phyloP scores from a whole-genome alignment of 2,113 vertebrate species.

The Raphicerus campestris region DNA sequence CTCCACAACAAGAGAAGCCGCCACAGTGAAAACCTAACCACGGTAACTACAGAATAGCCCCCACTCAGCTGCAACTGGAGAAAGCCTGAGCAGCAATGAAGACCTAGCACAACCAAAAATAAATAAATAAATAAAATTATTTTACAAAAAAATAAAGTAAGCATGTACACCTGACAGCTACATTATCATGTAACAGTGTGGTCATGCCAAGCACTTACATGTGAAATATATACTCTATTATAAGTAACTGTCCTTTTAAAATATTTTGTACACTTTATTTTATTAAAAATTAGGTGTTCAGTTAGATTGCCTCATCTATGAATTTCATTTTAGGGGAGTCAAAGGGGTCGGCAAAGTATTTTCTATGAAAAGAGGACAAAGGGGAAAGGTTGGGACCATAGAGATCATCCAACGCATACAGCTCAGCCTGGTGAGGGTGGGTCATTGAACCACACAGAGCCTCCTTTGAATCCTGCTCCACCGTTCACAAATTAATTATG shows the following conservation, averaged over 20 bases:
- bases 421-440: background rate
- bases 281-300: background rate
- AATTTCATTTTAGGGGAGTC: background rate
- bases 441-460: background rate
- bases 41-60: background rate
- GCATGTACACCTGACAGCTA: background rate
- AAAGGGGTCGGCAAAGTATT: background rate
- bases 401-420: fast-evolving
- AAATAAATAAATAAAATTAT: background rate
- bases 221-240: background rate
- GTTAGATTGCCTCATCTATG: background rate
- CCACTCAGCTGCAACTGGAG: background rate
- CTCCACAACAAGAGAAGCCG: background rate
- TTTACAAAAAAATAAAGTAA: background rate
- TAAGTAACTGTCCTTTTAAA: background rate
- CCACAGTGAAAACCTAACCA: background rate
- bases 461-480: background rate
- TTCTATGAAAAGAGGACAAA: background rate
- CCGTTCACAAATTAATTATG: background rate
- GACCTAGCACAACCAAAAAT: background rate
- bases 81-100: background rate
- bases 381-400: background rate
- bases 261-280: background rate
- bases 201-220: background rate
- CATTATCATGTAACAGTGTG: background rate